A percentile compares a stretch with the other conserved stretches of the same genome.
Conservation (phyloP, 2,113 vertebrate species). For the Geococcyx californianus region DNA sequence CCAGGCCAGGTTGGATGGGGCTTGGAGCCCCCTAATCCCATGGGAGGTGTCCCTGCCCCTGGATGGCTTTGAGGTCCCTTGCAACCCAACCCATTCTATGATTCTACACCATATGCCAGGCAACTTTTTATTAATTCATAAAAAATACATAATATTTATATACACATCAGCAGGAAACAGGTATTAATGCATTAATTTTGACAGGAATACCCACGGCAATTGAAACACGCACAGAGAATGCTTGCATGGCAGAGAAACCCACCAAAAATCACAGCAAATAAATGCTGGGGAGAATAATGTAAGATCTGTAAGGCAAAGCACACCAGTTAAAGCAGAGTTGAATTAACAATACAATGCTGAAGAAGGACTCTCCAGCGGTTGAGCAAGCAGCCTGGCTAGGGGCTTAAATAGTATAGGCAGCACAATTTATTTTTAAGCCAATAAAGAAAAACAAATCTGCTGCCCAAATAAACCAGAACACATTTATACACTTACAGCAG, state of each 20-base stretch:
- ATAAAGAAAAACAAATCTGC: background rate
- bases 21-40: no score
- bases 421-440: background rate
- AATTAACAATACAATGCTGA: background rate
- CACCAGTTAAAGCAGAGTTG: background rate
- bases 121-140: background rate
- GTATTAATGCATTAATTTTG: background rate
- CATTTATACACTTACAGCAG: background rate
- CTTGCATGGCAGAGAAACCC: background rate
- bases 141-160: background rate
- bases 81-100: no score
- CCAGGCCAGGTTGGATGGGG: no score
- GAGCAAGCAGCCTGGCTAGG: background rate
- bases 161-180: background rate
- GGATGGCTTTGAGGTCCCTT: no score
- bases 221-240: background rate
- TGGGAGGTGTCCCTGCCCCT: no score
- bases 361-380: background rate
- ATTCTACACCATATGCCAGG: no score
- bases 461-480: background rate
- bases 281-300: rapidly evolving
- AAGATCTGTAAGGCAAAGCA: background rate
- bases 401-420: background rate
- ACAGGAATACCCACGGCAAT: background rate
- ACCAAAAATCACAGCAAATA: background rate